Percentiles rank a stretch among this genome's conserved stretches.
These are phyloP conservation scores for Otocyon megalotis DNA, from an alignment of 2,113 vertebrate species.

Conservation along the genomic window DNA sequence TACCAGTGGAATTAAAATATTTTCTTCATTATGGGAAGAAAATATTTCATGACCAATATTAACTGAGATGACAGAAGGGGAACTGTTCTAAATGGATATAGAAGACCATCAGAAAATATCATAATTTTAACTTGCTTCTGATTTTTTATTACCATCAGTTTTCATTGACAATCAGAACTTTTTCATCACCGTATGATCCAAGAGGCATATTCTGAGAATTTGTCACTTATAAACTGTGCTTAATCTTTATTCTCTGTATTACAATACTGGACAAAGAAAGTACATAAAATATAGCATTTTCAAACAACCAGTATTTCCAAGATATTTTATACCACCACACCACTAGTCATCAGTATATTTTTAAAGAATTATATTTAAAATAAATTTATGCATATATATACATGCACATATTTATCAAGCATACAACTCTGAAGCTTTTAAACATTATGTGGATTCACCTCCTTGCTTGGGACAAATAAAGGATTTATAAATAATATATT, in stretches of 20 bases:
- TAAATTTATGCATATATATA: neutral
- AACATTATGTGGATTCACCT: neutral
- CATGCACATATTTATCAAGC: neutral
- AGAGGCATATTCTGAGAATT: slow-evolving; percentile 22
- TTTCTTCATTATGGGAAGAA: slow-evolving; percentile 42
- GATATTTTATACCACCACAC: slow-evolving; percentile 40
- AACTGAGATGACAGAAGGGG: neutral
- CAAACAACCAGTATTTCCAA: slow-evolving; percentile 51
- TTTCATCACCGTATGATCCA: neutral
- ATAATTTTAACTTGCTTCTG: neutral
- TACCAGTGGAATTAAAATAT: neutral
- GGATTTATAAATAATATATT: slow-evolving; percentile 29
- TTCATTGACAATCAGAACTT: neutral
- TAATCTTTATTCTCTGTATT: slow-evolving; percentile 48
- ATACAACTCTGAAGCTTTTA: slow-evolving; percentile 23
- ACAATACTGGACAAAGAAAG: slow-evolving; percentile 6
- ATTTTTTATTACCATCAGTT: slow-evolving; percentile 56
- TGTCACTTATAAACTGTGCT: slow-evolving; percentile 34
- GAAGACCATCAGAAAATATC: slow-evolving; percentile 35
- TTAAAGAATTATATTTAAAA: slow-evolving; percentile 15
- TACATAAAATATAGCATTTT: slow-evolving; percentile 41
- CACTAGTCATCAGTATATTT: neutral
- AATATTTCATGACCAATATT: slow-evolving; percentile 43
- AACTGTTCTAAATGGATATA: neutral
- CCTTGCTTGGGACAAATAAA: slow-evolving; percentile 52